Base-by-base conservation (phyloP, 2,113 vertebrate genomes). In the Isichthys henryi region DNA sequence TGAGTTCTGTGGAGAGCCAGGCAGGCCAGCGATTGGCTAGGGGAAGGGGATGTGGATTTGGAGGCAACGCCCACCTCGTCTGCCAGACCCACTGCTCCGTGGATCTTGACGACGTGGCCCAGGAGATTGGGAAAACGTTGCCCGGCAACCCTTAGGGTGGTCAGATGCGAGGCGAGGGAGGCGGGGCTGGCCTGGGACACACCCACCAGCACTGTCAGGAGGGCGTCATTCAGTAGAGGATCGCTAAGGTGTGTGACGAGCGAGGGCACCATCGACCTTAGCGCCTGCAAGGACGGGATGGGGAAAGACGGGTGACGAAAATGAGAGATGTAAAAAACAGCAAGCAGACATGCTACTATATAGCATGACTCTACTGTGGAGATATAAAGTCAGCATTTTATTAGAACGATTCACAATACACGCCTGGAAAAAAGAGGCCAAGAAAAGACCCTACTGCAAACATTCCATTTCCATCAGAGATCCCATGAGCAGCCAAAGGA, bases 81-180 rank as follows among this genome's bases (percentile, higher is more conserved):
- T 8, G 96, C 93, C 4, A 93, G 96, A 39, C 97, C 98, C 49
- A 98, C 96, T n/a, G 96, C 96, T 50, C 97, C 96, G 7, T 97
- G 98, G 94, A 98, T 97, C 93, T 97, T 97, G 2, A 97, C 97
- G 19, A 96, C 95, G 88, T 98, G 97, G 91, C 98, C 97, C 90
- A 97, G 95, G 58, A 98, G 92, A 90, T 90, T 92, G 49, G 97
- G 96, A 39, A 91, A 96, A 88, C 92, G 94, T 90, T 98, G 96
- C 8, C 95, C 96, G 48, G 94, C 90, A 86, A 95, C 96, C 80
- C 96, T 97, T 88, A 99, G 94, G 0, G 27, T 19, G 0, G 97
- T 96, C 88, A 99, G 97, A 89, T 96, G 97, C 88, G 93, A 49
- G 48, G 92, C 92, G 91, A 99, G 85, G 0, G 97, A 96, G 86